These are phyloP conservation scores for Epizoanthus stellaris DNA, from an alignment of 92 coral and sea anemone genomes.

Conservation along the genomic window DNA sequence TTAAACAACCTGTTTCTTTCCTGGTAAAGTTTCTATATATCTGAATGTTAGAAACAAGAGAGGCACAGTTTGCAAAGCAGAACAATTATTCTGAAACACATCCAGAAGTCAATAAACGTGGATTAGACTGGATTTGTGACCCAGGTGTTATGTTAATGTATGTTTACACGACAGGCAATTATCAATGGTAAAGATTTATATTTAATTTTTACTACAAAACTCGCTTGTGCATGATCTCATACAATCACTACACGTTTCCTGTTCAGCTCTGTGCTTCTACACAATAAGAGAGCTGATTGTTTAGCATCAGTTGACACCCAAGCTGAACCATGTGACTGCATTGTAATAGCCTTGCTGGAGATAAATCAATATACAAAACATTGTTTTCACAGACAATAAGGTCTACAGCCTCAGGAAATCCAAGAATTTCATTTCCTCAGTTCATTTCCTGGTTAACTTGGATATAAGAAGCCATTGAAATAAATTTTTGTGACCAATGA, in stretches of 20 bases:
- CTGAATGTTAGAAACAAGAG: conserved; percentile 3
- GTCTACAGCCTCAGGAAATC: conserved; percentile 28
- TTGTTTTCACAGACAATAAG: not conserved
- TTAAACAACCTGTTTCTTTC: conserved; percentile 2
- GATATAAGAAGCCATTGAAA: not conserved
- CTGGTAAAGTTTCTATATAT: conserved; percentile 23
- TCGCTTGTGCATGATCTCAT: not conserved
- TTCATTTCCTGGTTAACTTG: conserved; percentile 3
- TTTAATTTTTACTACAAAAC: not conserved
- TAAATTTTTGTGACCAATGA: not conserved
- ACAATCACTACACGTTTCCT: not conserved
- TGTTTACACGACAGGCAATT: not conserved
- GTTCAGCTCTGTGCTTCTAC: not conserved
- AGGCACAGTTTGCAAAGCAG: too few species aligned
- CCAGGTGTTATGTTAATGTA: not conserved
- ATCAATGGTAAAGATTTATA: not conserved
- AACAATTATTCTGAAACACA: not conserved
- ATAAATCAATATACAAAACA: not conserved
- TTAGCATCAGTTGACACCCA: conserved; percentile 1
- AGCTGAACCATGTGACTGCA: conserved; percentile 14
- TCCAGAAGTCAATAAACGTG: not conserved
- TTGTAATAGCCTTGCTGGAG: not conserved
- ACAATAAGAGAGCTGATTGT: conserved; percentile 4
- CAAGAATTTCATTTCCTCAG: conserved; percentile 3
- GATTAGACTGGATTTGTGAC: conserved; percentile 20